Base-by-base conservation (phyloP, 2,888 invertebrate genomes). In the Apomyelois bistriatella region DNA sequence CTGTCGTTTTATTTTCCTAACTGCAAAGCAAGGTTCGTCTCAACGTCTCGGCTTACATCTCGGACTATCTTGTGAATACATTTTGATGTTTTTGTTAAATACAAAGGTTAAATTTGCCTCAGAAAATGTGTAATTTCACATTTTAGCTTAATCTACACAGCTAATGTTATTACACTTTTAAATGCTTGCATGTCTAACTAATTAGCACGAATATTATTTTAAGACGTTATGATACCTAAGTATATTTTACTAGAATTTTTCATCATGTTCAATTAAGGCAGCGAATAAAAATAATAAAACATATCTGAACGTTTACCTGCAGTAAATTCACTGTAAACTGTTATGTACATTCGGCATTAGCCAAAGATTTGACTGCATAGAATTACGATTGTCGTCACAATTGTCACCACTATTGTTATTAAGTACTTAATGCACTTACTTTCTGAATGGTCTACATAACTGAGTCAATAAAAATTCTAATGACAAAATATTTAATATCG, bases 341-440 rank as follows among this genome's bases (percentile, higher is more conserved):
- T 49, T 49, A 54, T 49, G 61, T 66, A 64, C 62, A 69, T 70
- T 71, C 70, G 74, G 76, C 73, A 72, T 78, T 76, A 72, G 70
- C 68, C 66, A 74, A 79, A 85, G 89, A 89, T 89, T 89, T 89
- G 88, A 87, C 89, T 89, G 89, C 89, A 88, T 89, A 80, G 85
- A 87, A 85, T 82, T 76, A 67, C 35, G 38, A 55, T 53, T 51
- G 51, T 36, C 42, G 64, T 62, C 58, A 56, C 38, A 50, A 58
- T 54, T 58, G 64, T 56, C 58, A 61, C 55, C 54, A 58, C 58
- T 55, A 65, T 61, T 64, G 66, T 68, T 68, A 62, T 63, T 57
- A 57, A 58, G 55, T 41, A 15, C 8, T n/a, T 13, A 22, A 22
- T n/a, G 30, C 38, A 41, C 41, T 4, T 32, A 35, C 54, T 32